A percentile compares a stretch with the other conserved stretches of the same genome.
phyloP scores from a whole-genome alignment of 2,888 invertebrate species.

The Ichneumoninae sp. region DNA sequence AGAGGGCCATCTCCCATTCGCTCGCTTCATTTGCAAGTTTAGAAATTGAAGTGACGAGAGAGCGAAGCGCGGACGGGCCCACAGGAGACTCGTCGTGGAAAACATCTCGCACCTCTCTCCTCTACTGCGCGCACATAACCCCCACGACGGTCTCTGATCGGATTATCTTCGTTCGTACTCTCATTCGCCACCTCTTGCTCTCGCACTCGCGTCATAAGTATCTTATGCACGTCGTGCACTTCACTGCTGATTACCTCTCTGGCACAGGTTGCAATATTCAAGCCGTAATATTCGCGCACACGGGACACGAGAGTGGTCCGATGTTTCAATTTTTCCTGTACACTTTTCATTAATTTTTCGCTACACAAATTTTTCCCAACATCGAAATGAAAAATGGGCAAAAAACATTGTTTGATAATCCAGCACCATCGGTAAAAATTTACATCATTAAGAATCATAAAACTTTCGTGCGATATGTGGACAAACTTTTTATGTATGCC shows the following conservation, averaged over 20 bases:
- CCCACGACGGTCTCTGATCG: conserved; percentile 49
- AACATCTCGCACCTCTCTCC: conserved; percentile 34
- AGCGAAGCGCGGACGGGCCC: conserved; percentile 21
- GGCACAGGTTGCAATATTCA: conserved; percentile 1
- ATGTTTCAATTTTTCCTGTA: not conserved
- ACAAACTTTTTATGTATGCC: not conserved
- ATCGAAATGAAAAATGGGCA: not conserved
- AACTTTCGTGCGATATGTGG: not conserved
- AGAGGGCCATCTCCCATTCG: conserved; percentile 25
- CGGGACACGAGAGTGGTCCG: not conserved
- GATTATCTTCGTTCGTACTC: conserved; percentile 49
- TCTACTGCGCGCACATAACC: not conserved
- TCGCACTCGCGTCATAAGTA: conserved; percentile 19
- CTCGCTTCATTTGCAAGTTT: conserved; percentile 63
- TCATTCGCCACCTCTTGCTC: conserved; percentile 11
- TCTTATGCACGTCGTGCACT: conserved; percentile 8
- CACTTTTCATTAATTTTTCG: not conserved
- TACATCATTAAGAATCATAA: not conserved
- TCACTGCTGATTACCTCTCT: conserved; percentile 14
- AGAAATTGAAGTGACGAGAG: conserved; percentile 57
- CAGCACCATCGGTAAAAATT: not conserved
- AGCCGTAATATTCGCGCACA: not conserved
- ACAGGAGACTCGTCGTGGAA: conserved; percentile 28
- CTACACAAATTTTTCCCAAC: not conserved
- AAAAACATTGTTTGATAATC: not conserved